Base-by-base conservation (phyloP, 2,113 vertebrate species). In the Nansenia antarctica region DNA sequence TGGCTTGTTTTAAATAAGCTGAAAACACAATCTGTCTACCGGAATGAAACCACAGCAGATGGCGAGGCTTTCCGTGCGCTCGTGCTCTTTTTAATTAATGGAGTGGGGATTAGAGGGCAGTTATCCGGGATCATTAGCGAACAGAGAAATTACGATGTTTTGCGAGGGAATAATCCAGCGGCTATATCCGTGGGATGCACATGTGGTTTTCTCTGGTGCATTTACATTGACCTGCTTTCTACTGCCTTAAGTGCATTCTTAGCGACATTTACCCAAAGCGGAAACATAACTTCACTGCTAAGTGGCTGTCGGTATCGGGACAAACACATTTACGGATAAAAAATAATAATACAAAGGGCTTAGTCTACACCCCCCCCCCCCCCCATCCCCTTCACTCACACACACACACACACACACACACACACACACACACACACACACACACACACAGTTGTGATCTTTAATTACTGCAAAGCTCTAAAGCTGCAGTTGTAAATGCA, bases 81-180 rank as follows among this genome's bases (percentile, higher is more conserved):
- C 87, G 85, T 90, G 88, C 89, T 90, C 88, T 90, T 91, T 90
- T 92, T 92, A 91, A 92, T 92, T 91, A 92, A 92, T 88, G 88
- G 85, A 88, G 89, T 88, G 86, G 85, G 90, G 90, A 92, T 92
- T 92, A 90, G 85, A 85, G 87, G 84, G 90, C 86, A 89, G 88
- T 89, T 79, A 87, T 86, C 85, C 84, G 83, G 87, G 87, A 91
- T 92, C 89, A 90, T 92, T 91, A 92, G 87, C 81, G 87, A 90
- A 91, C 90, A 92, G 90, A 88, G 86, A 88, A 89, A 91, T 92
- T 90, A 92, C 90, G 88, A 91, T 86, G 88, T 91, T 91, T 91
- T 89, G 87, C 86, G 86, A 87, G 87, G n/a, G 79, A 82, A 88
- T 92, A 91, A 92, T 91, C 88, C 89, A 85, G 85, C 65, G 71